phyloP scores from a whole-genome alignment of 2,888 invertebrate genomes.

The Drosophila algonquin region DNA sequence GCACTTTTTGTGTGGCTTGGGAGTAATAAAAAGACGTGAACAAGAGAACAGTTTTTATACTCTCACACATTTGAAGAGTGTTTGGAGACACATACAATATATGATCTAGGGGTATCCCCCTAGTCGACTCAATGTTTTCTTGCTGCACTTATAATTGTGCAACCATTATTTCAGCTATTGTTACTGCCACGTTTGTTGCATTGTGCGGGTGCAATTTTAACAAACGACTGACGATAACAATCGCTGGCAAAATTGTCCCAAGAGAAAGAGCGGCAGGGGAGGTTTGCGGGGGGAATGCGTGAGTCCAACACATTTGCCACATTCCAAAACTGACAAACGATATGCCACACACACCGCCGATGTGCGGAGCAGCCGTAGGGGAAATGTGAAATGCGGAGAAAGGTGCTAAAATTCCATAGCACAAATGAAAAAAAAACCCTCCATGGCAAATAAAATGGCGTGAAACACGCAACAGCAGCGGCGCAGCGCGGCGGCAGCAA shows the following conservation, averaged over 20 bases:
- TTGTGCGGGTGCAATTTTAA: slow-evolving; percentile 42
- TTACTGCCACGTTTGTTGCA: slow-evolving; percentile 13
- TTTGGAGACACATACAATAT: too few relatives aligned
- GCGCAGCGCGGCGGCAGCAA: slow-evolving; percentile 35
- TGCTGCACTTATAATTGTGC: slow-evolving; percentile 39
- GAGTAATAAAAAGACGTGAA: too few relatives aligned
- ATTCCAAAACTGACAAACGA: slow-evolving; percentile 46
- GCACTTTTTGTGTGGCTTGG: too few relatives aligned
- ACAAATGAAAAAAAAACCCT: slow-evolving; percentile 15
- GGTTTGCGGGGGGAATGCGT: slow-evolving; percentile 29
- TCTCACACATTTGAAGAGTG: too few relatives aligned
- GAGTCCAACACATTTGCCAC: slow-evolving; percentile 59
- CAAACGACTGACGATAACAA: slow-evolving; percentile 47
- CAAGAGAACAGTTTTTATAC: too few relatives aligned
- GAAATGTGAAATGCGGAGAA: slow-evolving; percentile 32
- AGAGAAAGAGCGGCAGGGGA: slow-evolving; percentile 10
- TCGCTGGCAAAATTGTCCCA: slow-evolving; percentile 49
- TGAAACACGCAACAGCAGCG: slow-evolving; percentile 54
- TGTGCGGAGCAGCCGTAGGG: slow-evolving; percentile 10
- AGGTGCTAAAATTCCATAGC: slow-evolving; percentile 65
- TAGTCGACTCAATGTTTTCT: slow-evolving; percentile 20
- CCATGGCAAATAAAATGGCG: slow-evolving; percentile 55
- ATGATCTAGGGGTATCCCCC: neutral
- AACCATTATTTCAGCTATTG: slow-evolving; percentile 38
- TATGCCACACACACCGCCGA: slow-evolving; percentile 13